Evolutionary conservation across 2,888 invertebrate genomes (phyloP), one percentile per base, ranked within the genome.

Genomic region (Drosophila prostipennis): DNA sequence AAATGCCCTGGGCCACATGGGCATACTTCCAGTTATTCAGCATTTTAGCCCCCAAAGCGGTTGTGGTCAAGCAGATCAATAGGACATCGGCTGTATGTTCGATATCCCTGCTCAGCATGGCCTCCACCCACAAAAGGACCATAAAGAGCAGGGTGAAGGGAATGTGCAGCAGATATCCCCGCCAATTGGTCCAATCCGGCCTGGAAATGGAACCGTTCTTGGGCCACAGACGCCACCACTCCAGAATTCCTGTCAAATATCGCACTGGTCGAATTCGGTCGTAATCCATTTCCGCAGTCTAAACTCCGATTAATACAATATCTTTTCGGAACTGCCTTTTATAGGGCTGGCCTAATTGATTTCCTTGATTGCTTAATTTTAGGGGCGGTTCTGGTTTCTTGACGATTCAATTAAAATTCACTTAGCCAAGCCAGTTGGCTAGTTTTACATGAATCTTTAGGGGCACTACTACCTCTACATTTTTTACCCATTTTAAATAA

Each of bases 361-460:
- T 63, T 23, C 6, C 14, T 13, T 45, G 48, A 79, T 82, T 64
- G 59, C 80, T 80, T 78, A 23, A 83, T 80, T 78, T 59, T n/a
- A 14, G 53, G 69, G 84, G 76, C 72, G 80, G 58, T 42, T 13
- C 45, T 14, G 6, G 34, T 6, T n/a, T 13, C 16, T 36, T 6
- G 16, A 36, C 45, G 14, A 37, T 71, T 65, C 70, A 83, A 80
- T 80, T 80, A 80, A 80, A 80, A 83, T 53, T 72, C 79, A 77
- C 72, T 79, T 76, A 69, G 53, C 29, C 19, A 2, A 26, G 40
- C n/a, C 61, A 61, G 46, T 61, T 61, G 40, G 46, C 16, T 16
- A 11, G 48, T 42, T 59, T 59, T 59, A 58, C 59, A 55, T 36
- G 51, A 5, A 29, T 23, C 6, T 3, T 48, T 3, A 2, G 26